Conservation (phyloP, 92 coral and sea anemone species). For the Blastomussa wellsi region DNA sequence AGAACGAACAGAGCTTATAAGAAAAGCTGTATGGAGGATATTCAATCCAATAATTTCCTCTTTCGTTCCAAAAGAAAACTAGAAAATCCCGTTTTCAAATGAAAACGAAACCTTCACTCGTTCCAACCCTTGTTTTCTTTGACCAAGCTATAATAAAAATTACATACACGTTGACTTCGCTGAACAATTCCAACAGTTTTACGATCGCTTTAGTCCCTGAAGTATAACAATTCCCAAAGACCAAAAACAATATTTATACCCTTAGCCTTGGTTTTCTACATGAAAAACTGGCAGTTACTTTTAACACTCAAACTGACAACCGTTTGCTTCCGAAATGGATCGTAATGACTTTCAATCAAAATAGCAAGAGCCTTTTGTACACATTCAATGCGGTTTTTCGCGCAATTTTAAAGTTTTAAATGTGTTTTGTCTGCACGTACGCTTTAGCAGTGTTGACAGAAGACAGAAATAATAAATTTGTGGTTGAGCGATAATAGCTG, state of each 20-base stretch:
- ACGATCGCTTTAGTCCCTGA: not conserved
- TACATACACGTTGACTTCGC: not conserved
- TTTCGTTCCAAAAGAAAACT: not conserved
- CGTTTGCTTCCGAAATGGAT: not conserved
- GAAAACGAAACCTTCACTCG: not conserved
- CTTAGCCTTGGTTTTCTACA: not conserved
- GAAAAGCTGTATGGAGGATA: not conserved
- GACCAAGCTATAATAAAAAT: not conserved
- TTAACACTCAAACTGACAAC: not conserved
- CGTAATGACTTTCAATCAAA: not conserved
- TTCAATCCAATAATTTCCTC: not conserved
- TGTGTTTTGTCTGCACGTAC: conserved; percentile 25
- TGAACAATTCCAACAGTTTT: not conserved
- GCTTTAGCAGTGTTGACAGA: conserved; percentile 13
- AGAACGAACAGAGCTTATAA: not conserved
- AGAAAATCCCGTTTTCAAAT: not conserved
- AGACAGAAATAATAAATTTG: conserved; percentile 25
- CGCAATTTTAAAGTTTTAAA: not conserved
- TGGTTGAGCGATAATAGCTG: conserved; percentile 15
- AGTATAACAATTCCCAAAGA: not conserved
- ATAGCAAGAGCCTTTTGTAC: not conserved
- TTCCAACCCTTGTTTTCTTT: not conserved
- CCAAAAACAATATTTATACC: not conserved
- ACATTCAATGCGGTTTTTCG: not conserved
- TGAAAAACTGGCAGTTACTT: not conserved